A percentile compares a stretch with the other conserved stretches of the same genome.
Conservation (phyloP, 64 coral and sea anemone species). For the Actinia tenebrosa region DNA sequence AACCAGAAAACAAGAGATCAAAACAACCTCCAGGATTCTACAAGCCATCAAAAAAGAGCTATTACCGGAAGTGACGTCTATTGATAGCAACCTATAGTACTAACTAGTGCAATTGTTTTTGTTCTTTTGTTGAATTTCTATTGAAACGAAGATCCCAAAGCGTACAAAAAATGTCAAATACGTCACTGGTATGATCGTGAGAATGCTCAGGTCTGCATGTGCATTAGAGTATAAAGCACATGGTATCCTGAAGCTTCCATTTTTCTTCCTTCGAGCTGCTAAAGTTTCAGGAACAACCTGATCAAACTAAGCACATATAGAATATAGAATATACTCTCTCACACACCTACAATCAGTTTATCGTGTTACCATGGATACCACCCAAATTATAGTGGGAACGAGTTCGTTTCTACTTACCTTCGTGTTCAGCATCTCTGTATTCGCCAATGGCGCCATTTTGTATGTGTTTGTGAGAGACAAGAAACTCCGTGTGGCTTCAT, state of each 20-base stretch:
- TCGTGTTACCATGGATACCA: background rate
- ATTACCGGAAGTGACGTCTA: too few species aligned
- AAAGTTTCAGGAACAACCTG: background rate
- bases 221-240: background rate
- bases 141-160: background rate
- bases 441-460: conserved; percentile 22
- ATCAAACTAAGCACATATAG: background rate
- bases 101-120: too few species aligned
- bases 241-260: background rate
- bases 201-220: background rate
- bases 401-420: conserved; percentile 6
- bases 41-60: too few species aligned
- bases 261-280: background rate
- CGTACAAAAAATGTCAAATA: background rate
- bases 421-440: background rate
- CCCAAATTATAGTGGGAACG: background rate
- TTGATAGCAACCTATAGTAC: too few species aligned
- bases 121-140: too few species aligned
- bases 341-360: background rate
- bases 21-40: too few species aligned
- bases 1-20: too few species aligned
- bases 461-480: conserved; percentile 32
- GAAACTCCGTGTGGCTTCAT: conserved; percentile 36
- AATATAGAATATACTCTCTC: too few species aligned
- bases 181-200: background rate